phyloP scores from a whole-genome alignment of 1,140 invertebrate genomes.

The Portunus trituberculatus region DNA sequence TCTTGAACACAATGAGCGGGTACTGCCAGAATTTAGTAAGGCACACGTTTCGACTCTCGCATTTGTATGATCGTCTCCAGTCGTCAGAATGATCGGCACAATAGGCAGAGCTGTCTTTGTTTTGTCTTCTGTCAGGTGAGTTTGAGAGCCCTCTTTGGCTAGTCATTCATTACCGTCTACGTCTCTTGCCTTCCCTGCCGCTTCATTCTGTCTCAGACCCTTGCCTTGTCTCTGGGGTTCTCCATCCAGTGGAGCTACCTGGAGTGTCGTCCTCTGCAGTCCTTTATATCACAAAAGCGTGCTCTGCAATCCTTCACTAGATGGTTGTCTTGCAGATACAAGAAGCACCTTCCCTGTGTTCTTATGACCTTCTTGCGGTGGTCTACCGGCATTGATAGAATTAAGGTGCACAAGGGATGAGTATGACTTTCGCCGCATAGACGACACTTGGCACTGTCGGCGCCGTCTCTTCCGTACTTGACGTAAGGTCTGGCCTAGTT shows the following conservation, averaged over 20 bases:
- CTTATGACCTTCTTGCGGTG: no score
- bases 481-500: no score
- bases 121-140: neutral
- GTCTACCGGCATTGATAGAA: no score
- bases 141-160: neutral
- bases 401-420: no score
- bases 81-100: neutral
- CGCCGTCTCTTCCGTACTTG: no score
- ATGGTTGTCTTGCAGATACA: neutral
- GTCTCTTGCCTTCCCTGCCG: neutral
- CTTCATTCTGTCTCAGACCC: neutral
- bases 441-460: no score
- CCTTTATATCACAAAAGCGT: neutral
- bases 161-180: neutral
- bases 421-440: no score
- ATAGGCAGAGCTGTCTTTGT: neutral
- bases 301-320: no score
- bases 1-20: constrained; percentile 13
- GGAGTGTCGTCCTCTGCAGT: neutral
- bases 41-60: neutral
- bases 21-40: neutral
- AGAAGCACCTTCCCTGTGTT: no score
- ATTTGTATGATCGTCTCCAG: neutral
- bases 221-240: neutral
- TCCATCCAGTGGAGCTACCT: neutral